Conservation (phyloP, 1,140 invertebrate species). For the Drosophila cardini region DNA sequence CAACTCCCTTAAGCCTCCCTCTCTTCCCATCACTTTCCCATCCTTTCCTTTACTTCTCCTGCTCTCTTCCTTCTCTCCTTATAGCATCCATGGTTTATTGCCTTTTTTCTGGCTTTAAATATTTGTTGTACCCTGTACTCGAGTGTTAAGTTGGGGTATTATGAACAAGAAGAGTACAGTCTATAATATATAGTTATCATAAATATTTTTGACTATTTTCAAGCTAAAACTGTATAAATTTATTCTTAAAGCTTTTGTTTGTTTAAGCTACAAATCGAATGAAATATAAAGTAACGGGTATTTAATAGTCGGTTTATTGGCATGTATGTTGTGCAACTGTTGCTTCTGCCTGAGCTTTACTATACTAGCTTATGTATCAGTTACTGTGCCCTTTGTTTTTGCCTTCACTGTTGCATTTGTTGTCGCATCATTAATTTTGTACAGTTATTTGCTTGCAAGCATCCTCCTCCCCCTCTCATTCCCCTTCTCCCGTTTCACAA, state of each 20-base stretch:
- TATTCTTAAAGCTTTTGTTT: too few species aligned
- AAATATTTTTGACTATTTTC: too few species aligned
- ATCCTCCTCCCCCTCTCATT: slow-evolving; percentile 3
- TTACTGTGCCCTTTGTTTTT: slow-evolving; percentile 58
- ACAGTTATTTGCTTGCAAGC: slow-evolving; percentile 75
- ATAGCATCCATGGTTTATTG: slow-evolving; percentile 26
- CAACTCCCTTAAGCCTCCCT: too few species aligned
- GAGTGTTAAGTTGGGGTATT: too few species aligned
- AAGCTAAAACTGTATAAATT: too few species aligned
- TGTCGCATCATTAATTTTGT: slow-evolving; percentile 79
- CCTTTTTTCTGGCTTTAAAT: slow-evolving; percentile 28
- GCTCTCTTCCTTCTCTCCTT: not conserved
- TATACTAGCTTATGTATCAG: slow-evolving; percentile 4
- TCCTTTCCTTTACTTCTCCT: not conserved
- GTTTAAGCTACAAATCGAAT: too few species aligned
- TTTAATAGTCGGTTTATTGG: not conserved
- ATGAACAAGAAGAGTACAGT: too few species aligned
- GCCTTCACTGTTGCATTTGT: slow-evolving; percentile 25
- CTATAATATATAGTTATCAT: too few species aligned
- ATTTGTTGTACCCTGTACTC: not conserved
- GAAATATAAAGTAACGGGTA: not conserved
- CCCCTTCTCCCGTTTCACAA: not conserved
- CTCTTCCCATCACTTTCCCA: too few species aligned
- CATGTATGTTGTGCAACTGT: slow-evolving; percentile 59
- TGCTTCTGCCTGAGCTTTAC: slow-evolving; percentile 53